A percentile compares a stretch with the other conserved stretches of the same genome.
Evolutionary conservation across 2,888 invertebrate genomes (phyloP).

Genomic region (Muschampia plurimacula): DNA sequence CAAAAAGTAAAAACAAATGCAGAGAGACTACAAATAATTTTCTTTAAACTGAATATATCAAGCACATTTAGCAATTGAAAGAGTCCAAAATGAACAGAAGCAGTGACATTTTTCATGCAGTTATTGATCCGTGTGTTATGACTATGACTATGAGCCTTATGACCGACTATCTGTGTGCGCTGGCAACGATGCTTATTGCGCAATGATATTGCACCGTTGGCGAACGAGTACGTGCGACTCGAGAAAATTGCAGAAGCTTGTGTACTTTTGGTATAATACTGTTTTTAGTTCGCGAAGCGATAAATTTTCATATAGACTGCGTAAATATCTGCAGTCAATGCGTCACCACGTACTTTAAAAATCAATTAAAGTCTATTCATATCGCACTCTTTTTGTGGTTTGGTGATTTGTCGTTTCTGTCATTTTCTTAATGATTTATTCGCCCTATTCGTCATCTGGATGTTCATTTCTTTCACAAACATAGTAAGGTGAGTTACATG

Average conservation of each 20-base stretch:
- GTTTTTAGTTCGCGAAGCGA: background rate
- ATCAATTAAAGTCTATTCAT: background rate
- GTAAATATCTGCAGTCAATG: background rate
- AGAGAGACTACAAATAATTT: background rate
- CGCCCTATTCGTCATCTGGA: background rate
- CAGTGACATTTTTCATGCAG: background rate
- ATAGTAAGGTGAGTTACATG: background rate
- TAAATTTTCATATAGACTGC: background rate
- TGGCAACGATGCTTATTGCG: conserved; percentile 30
- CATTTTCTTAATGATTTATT: background rate
- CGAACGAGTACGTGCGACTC: conserved; percentile 2
- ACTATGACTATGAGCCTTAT: background rate
- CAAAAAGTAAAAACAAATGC: background rate
- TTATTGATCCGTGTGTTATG: conserved; percentile 26
- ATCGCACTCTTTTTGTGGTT: background rate
- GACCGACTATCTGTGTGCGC: background rate
- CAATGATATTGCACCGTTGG: conserved; percentile 26
- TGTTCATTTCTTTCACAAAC: background rate
- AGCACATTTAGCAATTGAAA: too few species aligned
- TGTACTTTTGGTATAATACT: background rate
- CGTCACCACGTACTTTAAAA: background rate
- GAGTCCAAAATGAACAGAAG: background rate
- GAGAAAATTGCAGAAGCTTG: conserved; percentile 4
- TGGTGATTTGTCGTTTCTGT: background rate
- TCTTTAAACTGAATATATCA: background rate